Conservation (phyloP, 2,888 invertebrate species). For the Parnassius smintheus region DNA sequence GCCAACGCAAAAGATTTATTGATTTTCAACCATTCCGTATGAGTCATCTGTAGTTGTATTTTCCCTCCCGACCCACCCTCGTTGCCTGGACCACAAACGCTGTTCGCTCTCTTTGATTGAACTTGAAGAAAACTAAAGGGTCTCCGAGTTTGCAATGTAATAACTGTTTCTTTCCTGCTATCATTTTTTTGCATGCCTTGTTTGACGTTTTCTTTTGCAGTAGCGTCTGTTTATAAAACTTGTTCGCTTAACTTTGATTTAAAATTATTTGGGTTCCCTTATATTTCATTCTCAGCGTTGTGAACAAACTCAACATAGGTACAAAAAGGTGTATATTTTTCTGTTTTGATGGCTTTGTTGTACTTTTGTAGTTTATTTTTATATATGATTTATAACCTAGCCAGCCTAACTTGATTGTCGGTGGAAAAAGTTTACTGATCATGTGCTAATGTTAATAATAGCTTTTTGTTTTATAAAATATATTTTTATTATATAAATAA, state of each 20-base stretch:
- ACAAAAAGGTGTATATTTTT: no score
- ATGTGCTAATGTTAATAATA: no score
- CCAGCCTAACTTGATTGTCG: no score
- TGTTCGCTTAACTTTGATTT: conserved; percentile 15
- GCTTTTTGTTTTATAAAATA: no score
- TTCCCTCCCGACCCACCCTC: conserved; percentile 43
- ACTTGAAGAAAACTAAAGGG: conserved; percentile 58
- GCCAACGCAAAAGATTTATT: conserved; percentile 52
- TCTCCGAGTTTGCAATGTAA: conserved; percentile 53
- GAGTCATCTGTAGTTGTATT: conserved; percentile 61
- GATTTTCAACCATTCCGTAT: conserved; percentile 68
- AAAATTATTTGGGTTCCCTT: conserved; percentile 9
- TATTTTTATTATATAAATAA: no score
- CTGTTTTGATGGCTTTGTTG: no score
- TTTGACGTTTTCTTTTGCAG: conserved; percentile 35
- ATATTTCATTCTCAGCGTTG: no score
- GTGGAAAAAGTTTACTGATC: no score
- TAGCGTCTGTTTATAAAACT: conserved; percentile 34
- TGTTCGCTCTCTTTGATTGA: conserved; percentile 74
- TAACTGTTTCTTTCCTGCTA: conserved; percentile 52
- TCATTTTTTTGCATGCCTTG: conserved; percentile 39
- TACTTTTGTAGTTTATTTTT: no score
- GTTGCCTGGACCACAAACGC: conserved; percentile 48
- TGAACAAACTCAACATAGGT: no score
- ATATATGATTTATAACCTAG: no score